Evolutionary conservation across 2,888 invertebrate genomes (phyloP).

Genomic region (Tipula vernalis): DNA sequence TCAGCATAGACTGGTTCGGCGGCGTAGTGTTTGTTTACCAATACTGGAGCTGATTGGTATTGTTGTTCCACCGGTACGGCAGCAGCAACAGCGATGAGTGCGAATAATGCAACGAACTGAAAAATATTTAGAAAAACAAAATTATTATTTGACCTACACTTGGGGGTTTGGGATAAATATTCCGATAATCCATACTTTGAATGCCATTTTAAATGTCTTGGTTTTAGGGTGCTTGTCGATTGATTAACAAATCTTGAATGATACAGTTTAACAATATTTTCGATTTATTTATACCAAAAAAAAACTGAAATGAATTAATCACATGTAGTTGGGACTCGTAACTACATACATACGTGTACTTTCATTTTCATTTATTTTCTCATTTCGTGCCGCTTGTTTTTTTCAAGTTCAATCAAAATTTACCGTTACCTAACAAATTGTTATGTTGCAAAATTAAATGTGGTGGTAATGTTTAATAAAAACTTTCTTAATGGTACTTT

Average conservation of each 20-base stretch:
- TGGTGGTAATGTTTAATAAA: not conserved
- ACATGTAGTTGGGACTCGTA: not conserved
- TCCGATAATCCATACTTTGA: not conserved
- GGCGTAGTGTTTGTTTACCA: not conserved
- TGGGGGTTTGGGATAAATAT: not conserved
- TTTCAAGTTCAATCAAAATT: not conserved
- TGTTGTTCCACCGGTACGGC: not conserved
- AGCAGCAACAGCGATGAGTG: slow-evolving; percentile 12
- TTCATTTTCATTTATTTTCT: not conserved
- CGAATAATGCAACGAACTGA: slow-evolving; percentile 4
- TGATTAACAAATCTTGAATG: not conserved
- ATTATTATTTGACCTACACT: not conserved
- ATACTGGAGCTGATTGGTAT: not conserved
- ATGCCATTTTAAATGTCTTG: not conserved
- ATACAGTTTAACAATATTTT: not conserved
- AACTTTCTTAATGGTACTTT: too few relatives aligned
- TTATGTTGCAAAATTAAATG: too few relatives aligned
- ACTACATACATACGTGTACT: not conserved
- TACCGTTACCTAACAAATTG: too few relatives aligned
- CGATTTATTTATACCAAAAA: not conserved
- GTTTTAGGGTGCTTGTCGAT: not conserved
- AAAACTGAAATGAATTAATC: not conserved
- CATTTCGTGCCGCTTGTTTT: not conserved
- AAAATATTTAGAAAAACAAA: not conserved
- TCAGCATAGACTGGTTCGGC: slow-evolving; percentile 15